These are phyloP conservation scores for Ips typographus DNA, from an alignment of 1,140 invertebrate species.

Conservation along the genomic window DNA sequence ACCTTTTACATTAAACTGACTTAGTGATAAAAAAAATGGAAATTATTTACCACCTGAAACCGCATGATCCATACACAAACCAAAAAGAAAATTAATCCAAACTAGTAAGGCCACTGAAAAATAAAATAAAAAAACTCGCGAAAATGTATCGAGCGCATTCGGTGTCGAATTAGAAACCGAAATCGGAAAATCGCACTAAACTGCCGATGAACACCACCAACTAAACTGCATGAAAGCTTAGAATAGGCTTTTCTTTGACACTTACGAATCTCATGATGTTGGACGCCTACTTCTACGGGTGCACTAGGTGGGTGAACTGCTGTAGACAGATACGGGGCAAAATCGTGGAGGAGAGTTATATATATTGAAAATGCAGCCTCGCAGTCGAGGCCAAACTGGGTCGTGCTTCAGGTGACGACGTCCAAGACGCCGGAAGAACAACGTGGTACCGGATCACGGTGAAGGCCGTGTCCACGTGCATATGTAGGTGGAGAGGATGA, in stretches of 20 bases:
- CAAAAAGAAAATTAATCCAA: constrained; percentile 21
- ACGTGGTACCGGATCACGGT: constrained; percentile 24
- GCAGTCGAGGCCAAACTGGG: constrained; percentile 30
- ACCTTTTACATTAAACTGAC: no score
- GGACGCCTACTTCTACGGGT: constrained; percentile 34
- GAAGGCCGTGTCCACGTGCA: constrained; percentile 27
- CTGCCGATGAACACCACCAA: constrained; percentile 14
- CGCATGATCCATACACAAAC: constrained; percentile 31
- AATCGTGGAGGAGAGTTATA: constrained; percentile 32
- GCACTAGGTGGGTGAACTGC: constrained; percentile 37
- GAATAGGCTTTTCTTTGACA: constrained; percentile 29
- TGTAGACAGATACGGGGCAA: constrained; percentile 37
- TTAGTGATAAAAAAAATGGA: no score
- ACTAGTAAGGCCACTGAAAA: constrained; percentile 9
- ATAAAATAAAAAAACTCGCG: constrained; percentile 10
- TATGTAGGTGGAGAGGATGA: constrained; percentile 13
- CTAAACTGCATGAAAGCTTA: constrained; percentile 21
- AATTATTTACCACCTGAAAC: constrained; percentile 26
- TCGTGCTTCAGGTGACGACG: constrained; percentile 14
- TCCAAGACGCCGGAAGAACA: constrained; percentile 34
- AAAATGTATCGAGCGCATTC: not conserved
- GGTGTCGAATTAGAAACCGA: not conserved
- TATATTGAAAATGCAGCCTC: constrained; percentile 35
- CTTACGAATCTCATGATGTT: constrained; percentile 37
- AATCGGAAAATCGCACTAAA: constrained; percentile 26